phyloP scores from a whole-genome alignment of 2,888 invertebrate species.

The Dicycla oo region DNA sequence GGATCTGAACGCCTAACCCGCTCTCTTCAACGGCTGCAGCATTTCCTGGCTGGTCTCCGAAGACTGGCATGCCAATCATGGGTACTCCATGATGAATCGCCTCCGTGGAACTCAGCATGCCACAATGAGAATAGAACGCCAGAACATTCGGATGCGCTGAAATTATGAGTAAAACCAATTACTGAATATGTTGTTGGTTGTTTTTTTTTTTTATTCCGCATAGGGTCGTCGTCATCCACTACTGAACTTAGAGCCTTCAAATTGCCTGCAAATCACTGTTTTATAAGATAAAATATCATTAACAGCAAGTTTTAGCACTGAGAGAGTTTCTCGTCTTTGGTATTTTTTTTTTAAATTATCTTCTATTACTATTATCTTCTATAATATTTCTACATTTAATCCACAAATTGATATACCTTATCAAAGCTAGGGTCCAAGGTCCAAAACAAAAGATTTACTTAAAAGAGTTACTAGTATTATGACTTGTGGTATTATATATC shows the following conservation, averaged over 20 bases:
- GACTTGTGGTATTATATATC: too few species aligned
- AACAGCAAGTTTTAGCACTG: background rate
- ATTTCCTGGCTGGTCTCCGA: constrained; percentile 90
- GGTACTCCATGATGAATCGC: constrained; percentile 91
- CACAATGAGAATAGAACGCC: constrained; percentile 91
- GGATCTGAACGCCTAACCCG: constrained; percentile 86
- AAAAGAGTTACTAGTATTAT: background rate
- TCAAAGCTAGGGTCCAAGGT: background rate
- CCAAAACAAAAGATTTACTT: background rate
- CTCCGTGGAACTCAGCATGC: constrained; percentile 90
- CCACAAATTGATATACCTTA: background rate
- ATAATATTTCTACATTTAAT: background rate
- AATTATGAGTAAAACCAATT: constrained; percentile 9
- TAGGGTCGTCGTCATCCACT: background rate
- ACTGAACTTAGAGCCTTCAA: background rate
- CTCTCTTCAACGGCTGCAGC: constrained; percentile 88
- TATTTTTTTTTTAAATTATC: background rate
- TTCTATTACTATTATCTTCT: background rate
- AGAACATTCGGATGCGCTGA: constrained; percentile 76
- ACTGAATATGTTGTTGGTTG: background rate
- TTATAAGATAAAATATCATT: background rate
- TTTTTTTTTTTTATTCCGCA: background rate
- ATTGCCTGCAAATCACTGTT: background rate
- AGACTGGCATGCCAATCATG: constrained; percentile 90
- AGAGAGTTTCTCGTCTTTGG: background rate